phyloP scores from a whole-genome alignment of 2,797 vertebrate species.

The Cossypha niveicapilla region DNA sequence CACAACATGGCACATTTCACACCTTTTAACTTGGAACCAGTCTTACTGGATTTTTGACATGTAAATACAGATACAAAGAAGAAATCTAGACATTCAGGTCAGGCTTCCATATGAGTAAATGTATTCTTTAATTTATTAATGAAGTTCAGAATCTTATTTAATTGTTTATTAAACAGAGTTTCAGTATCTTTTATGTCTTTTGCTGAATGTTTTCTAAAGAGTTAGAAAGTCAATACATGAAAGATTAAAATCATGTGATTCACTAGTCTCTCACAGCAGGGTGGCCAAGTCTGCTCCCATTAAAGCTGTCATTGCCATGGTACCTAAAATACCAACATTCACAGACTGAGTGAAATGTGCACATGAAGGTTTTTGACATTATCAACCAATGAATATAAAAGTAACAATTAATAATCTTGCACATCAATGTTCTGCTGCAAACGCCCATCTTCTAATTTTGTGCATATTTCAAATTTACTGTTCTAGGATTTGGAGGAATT shows the following conservation, averaged over 20 bases:
- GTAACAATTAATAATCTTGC: neutral
- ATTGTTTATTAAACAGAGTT: constrained; percentile 56
- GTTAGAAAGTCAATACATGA: constrained; percentile 42
- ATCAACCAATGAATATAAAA: constrained; percentile 27
- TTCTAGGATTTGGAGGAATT: neutral
- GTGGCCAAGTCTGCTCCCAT: constrained; percentile 42
- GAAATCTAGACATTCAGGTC: constrained; percentile 12
- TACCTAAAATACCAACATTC: neutral
- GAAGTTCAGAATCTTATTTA: constrained; percentile 50
- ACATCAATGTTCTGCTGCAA: neutral
- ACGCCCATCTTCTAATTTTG: neutral
- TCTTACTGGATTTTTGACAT: neutral
- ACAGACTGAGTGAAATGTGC: neutral
- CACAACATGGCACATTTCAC: too few relatives aligned
- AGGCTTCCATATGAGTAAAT: constrained; percentile 54
- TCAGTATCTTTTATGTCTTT: constrained; percentile 1
- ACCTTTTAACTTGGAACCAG: too few relatives aligned
- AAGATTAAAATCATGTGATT: constrained; percentile 61
- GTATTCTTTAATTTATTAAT: constrained; percentile 64
- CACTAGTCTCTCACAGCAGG: constrained; percentile 52
- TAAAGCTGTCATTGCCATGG: constrained; percentile 2
- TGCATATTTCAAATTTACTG: neutral
- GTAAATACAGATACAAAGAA: constrained; percentile 14
- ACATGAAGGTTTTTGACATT: neutral
- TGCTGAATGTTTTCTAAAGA: constrained; percentile 31